Conservation (phyloP, 2,888 invertebrate genomes). For the Oligia latruncula region DNA sequence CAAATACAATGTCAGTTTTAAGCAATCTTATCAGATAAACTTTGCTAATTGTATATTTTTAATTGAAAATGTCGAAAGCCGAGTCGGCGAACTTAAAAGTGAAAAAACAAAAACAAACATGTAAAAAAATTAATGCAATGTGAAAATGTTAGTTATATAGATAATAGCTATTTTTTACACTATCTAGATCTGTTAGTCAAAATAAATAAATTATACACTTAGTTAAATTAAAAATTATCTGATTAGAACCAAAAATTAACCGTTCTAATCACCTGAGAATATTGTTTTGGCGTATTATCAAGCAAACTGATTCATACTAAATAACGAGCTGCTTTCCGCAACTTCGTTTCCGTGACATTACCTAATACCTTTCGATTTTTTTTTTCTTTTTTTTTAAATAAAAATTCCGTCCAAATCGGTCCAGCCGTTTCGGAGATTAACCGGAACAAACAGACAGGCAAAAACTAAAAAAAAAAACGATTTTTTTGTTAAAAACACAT, state of each 20-base stretch:
- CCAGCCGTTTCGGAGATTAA: too few relatives aligned
- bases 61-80: not conserved
- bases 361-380: too few relatives aligned
- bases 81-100: constrained; percentile 29
- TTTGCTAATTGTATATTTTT: not conserved
- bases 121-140: not conserved
- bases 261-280: not conserved
- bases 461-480: too few relatives aligned
- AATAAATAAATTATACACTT: constrained; percentile 4
- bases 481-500: too few relatives aligned
- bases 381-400: too few relatives aligned
- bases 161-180: not conserved
- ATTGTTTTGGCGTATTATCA: not conserved
- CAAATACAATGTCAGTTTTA: constrained; percentile 8
- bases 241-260: constrained; percentile 6
- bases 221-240: constrained; percentile 10
- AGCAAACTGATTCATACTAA: not conserved
- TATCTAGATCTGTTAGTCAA: constrained; percentile 25
- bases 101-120: not conserved
- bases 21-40: constrained; percentile 10
- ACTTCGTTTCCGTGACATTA: too few relatives aligned
- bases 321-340: not conserved
- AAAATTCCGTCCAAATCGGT: too few relatives aligned
- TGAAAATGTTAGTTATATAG: not conserved
- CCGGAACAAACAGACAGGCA: too few relatives aligned